A percentile compares a stretch with the other conserved stretches of the same genome.
Conservation (phyloP, 2,797 vertebrate genomes). For the Trachurus trachurus region DNA sequence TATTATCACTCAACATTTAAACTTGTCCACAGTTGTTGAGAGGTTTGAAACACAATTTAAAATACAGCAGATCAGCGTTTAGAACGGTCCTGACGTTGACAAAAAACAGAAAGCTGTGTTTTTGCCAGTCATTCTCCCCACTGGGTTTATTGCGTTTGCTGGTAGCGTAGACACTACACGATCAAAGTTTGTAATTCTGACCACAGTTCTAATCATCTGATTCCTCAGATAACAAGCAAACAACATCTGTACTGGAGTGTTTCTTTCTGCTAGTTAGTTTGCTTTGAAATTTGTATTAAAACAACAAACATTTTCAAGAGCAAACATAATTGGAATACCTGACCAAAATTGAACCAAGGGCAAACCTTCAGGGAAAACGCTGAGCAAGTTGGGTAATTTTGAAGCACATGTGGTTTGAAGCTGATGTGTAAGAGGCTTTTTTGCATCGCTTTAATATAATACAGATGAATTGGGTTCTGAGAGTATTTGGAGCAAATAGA, state of each 20-base stretch:
- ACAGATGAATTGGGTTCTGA: constrained; percentile 17
- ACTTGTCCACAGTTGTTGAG: not conserved
- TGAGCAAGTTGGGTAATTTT: constrained; percentile 7
- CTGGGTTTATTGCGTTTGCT: not conserved
- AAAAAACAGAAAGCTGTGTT: not conserved
- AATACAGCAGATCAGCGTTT: not conserved
- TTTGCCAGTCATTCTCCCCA: not conserved
- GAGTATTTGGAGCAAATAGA: constrained; percentile 11
- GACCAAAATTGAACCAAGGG: constrained; percentile 4
- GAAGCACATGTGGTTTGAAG: too few species aligned
- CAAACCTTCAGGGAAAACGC: constrained; percentile 3
- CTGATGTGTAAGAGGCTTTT: not conserved
- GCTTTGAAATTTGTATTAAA: constrained; percentile 20
- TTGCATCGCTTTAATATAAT: not conserved
- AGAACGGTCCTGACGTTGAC: not conserved
- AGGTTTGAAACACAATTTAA: not conserved
- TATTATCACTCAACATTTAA: not conserved
- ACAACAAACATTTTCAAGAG: constrained; percentile 35
- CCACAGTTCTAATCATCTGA: constrained; percentile 28
- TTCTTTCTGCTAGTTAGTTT: constrained; percentile 1
- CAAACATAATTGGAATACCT: constrained; percentile 32
- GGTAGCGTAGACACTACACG: not conserved
- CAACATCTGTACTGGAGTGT: not conserved
- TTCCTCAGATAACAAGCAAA: constrained; percentile 38
- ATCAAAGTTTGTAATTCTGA: constrained; percentile 21